phyloP scores from a whole-genome alignment of 92 coral and sea anemone genomes.

The Epizoanthus fatuus region DNA sequence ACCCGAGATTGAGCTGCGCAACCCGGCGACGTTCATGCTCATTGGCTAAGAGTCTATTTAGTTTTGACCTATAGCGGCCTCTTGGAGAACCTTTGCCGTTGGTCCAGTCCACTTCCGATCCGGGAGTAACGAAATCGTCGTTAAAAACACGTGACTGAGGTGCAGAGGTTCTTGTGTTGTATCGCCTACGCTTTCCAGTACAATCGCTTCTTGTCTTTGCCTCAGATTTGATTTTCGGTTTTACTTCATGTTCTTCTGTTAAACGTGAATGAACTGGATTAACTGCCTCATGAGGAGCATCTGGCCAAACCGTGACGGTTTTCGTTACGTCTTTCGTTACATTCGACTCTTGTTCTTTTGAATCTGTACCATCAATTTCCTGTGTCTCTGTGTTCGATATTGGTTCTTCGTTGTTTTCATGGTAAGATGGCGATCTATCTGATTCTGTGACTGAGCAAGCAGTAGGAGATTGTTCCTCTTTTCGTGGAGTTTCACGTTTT shows the following conservation, averaged over 20 bases:
- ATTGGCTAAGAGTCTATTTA: slow-evolving; percentile 88
- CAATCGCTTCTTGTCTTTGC: not conserved
- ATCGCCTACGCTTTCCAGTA: slow-evolving; percentile 43
- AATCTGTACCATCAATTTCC: not conserved
- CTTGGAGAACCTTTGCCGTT: slow-evolving; percentile 58
- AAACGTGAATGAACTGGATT: not conserved
- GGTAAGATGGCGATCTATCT: not conserved
- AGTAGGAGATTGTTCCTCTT: slow-evolving; percentile 2
- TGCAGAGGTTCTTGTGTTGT: slow-evolving; percentile 75
- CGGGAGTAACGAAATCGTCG: slow-evolving; percentile 67
- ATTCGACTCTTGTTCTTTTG: not conserved
- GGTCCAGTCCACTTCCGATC: slow-evolving; percentile 63
- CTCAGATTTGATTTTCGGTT: not conserved
- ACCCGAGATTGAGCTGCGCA: slow-evolving; percentile 88
- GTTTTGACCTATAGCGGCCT: slow-evolving; percentile 78
- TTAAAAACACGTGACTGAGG: slow-evolving; percentile 64
- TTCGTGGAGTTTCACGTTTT: not conserved
- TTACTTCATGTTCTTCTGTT: not conserved
- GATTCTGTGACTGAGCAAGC: not conserved
- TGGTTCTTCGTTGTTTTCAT: not conserved
- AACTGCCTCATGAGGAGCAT: not conserved
- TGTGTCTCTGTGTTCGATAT: not conserved
- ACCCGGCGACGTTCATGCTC: slow-evolving; percentile 92
- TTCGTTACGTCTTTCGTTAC: slow-evolving; percentile 4
- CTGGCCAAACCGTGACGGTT: not conserved